Base-by-base conservation (phyloP, 2,113 vertebrate species). In the Mobula hypostoma region DNA sequence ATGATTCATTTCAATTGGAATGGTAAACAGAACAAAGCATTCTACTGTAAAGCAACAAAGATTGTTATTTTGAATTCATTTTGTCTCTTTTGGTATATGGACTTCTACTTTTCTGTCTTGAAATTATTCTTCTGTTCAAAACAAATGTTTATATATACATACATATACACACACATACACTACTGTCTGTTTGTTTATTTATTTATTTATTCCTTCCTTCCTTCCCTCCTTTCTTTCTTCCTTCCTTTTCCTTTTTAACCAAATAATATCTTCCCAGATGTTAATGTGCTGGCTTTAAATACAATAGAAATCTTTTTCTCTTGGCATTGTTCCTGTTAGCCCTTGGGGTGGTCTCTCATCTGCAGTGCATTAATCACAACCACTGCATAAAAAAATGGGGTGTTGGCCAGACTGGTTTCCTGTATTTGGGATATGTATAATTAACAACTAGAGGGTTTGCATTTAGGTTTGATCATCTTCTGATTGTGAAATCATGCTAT, bases 321-420 rank as follows among this genome's bases (percentile, higher is more conserved):
- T 36, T 94, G 94, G 94, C 94, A 90, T 85, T 76, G 72, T 66
- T 94, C 80, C 82, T 77, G 66, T 76, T 87, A 94, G 82, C 94
- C 94, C 94, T 90, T 74, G 70, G 70, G 94, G 94, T 94, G 94
- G 94, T 94, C 94, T 76, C 68, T 68, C 82, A 85, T 85, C 94
- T 94, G 94, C 94, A 74, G 80, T 74, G 70, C 94, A 94, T 94
- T 88, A 88, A 87, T 94, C 94, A 74, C 40, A 93, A 93, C 91
- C 91, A 56, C 68, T 76, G 94, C 70, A 87, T 72, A 88, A 91
- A 91, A 82, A 58, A 94, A 85, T 77, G 74, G 80, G 92, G 82
- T 94, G 88, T 85, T 70, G 40, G 93, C 88, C 91, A 94, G 94
- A 83, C 94, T 94, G 92, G 94, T 94, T 94, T 94, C 91, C 91